Percentiles rank a stretch among this genome's conserved stretches.
phyloP scores from a whole-genome alignment of 2,113 vertebrate species.

The Psettodes erumei region DNA sequence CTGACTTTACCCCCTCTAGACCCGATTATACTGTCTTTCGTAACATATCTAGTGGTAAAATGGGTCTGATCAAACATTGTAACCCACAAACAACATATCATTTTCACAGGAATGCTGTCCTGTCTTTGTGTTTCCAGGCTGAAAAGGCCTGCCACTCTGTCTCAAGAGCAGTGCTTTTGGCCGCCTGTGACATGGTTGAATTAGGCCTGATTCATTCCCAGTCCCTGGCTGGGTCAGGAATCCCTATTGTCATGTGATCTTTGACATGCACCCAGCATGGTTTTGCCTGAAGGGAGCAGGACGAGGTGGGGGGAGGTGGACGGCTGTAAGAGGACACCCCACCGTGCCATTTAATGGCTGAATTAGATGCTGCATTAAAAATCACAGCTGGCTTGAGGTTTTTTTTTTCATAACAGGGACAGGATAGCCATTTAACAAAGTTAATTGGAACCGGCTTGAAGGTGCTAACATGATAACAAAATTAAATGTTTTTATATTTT shows the following conservation, averaged over 20 bases:
- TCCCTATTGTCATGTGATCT: constrained; percentile 83
- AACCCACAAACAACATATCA: not conserved
- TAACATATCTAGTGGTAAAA: not conserved
- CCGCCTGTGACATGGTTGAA: constrained; percentile 71
- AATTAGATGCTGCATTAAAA: constrained; percentile 81
- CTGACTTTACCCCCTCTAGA: not conserved
- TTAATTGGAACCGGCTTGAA: not conserved
- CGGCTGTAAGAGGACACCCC: constrained; percentile 74
- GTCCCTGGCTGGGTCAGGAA: constrained; percentile 75
- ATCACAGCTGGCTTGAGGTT: constrained; percentile 76
- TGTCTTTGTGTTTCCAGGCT: constrained; percentile 47
- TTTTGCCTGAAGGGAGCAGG: constrained; percentile 62
- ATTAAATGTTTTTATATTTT: not conserved
- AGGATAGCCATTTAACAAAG: constrained; percentile 46
- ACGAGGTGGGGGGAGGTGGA: constrained; percentile 53
- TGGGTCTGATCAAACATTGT: not conserved
- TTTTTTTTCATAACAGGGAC: constrained; percentile 50
- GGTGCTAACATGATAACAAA: not conserved
- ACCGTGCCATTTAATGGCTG: constrained; percentile 78
- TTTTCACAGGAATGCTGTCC: constrained; percentile 46
- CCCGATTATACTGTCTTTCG: not conserved
- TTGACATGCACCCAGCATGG: constrained; percentile 77
- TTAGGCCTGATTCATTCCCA: constrained; percentile 71
- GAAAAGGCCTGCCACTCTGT: constrained; percentile 40
- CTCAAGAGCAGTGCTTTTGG: constrained; percentile 50